Conservation (phyloP, 2,113 vertebrate species). For the Alouatta palliata region DNA sequence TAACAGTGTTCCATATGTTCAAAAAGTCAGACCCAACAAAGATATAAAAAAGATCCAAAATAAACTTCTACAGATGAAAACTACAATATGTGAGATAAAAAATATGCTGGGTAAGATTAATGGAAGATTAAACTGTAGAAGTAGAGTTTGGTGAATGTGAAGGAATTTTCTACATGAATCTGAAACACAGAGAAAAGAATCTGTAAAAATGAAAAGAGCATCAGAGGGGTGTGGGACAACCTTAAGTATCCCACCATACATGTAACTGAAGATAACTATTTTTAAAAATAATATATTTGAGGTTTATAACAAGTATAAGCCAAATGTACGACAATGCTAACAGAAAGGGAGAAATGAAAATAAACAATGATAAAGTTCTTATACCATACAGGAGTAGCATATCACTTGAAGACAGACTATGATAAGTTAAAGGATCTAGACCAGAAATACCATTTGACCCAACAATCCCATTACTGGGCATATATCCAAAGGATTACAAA, state of each 20-base stretch:
- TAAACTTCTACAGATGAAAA: constrained; percentile 7
- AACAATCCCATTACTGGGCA: no score
- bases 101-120: background rate
- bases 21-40: background rate
- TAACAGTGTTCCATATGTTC: background rate
- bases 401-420: no score
- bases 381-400: no score
- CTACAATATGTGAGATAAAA: background rate
- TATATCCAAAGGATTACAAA: no score
- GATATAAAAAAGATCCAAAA: background rate
- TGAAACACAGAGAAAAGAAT: background rate
- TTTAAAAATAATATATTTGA: no score
- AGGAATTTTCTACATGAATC: background rate
- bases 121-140: background rate
- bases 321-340: no score
- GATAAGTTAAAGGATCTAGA: no score
- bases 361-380: no score
- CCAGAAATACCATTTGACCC: no score
- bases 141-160: background rate
- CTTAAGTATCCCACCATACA: background rate
- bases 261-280: background rate
- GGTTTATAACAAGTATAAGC: no score
- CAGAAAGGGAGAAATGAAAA: no score
- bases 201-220: background rate
- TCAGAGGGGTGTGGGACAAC: background rate